phyloP scores from a whole-genome alignment of 2,113 vertebrate species.

The Hippocampus abdominalis region DNA sequence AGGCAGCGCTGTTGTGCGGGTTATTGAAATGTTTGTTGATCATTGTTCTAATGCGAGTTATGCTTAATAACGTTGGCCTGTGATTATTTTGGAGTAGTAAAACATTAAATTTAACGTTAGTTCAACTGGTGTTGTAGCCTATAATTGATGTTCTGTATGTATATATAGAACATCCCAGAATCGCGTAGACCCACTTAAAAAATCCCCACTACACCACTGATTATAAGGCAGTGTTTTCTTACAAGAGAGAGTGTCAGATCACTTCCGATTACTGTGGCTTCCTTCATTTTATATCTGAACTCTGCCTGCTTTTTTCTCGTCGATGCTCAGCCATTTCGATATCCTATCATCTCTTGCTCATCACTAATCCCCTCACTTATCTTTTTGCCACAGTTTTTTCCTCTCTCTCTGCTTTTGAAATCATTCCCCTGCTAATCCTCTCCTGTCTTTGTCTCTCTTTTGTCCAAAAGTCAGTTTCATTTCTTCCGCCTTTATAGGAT shows the following conservation, averaged over 20 bases:
- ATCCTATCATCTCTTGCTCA: conserved; percentile 58
- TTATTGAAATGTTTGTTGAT: too few species aligned
- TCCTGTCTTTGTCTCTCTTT: conserved; percentile 53
- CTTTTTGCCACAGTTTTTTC: conserved; percentile 42
- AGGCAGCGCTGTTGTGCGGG: too few species aligned
- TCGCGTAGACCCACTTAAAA: too few species aligned
- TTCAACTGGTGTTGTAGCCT: too few species aligned
- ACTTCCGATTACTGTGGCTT: conserved; percentile 17
- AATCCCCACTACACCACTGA: too few species aligned
- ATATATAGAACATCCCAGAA: too few species aligned
- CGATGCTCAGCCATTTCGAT: conserved; percentile 46
- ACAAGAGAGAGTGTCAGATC: conserved; percentile 5
- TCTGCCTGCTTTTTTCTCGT: conserved; percentile 39
- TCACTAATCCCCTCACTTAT: conserved; percentile 57
- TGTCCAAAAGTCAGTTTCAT: conserved; percentile 52
- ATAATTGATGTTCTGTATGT: too few species aligned
- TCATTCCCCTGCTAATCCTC: conserved; percentile 58
- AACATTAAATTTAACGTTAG: too few species aligned
- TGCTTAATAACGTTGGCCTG: too few species aligned
- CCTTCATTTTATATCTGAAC: conserved; percentile 44
- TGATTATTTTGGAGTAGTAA: too few species aligned
- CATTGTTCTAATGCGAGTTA: too few species aligned
- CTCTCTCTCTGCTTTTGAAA: conserved; percentile 56
- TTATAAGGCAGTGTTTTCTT: neutral
- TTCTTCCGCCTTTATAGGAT: conserved; percentile 36